Percentiles rank a stretch among this genome's conserved stretches.
phyloP scores from a whole-genome alignment of 2,797 vertebrate genomes.

The Esox lucius region DNA sequence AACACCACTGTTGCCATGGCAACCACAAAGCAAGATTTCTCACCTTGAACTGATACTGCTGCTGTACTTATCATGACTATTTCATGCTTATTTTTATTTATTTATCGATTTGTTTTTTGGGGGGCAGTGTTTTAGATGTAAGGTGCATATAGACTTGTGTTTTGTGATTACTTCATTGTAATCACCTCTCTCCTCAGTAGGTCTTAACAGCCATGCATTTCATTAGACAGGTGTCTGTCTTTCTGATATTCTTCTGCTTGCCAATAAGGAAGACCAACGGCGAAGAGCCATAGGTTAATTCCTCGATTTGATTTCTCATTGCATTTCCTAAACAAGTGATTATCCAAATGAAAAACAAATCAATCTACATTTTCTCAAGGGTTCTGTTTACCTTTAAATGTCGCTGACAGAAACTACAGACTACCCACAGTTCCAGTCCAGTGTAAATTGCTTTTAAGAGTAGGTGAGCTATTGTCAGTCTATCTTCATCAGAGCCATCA shows the following conservation, averaged over 20 bases:
- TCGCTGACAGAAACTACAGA: no score
- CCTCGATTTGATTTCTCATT: not conserved
- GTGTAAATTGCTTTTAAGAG: no score
- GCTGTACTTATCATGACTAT: conserved; percentile 41
- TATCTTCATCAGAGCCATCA: no score
- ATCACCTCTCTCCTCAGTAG: not conserved
- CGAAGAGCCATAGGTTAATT: not conserved
- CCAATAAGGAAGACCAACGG: not conserved
- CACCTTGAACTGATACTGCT: conserved; percentile 59
- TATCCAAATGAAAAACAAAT: not conserved
- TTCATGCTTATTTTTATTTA: conserved; percentile 9
- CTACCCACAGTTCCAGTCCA: no score
- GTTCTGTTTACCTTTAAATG: not conserved
- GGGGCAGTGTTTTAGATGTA: not conserved
- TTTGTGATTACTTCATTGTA: not conserved
- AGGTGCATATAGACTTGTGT: not conserved
- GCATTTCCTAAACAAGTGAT: not conserved
- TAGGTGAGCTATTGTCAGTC: no score
- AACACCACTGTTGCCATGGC: conserved; percentile 77
- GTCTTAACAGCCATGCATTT: not conserved
- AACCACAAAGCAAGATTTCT: conserved; percentile 64
- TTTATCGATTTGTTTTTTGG: not conserved
- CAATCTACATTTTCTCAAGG: not conserved
- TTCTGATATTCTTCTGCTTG: not conserved
- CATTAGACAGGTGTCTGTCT: not conserved